phyloP scores from a whole-genome alignment of 2,113 vertebrate species.

The Pungitius pungitius region DNA sequence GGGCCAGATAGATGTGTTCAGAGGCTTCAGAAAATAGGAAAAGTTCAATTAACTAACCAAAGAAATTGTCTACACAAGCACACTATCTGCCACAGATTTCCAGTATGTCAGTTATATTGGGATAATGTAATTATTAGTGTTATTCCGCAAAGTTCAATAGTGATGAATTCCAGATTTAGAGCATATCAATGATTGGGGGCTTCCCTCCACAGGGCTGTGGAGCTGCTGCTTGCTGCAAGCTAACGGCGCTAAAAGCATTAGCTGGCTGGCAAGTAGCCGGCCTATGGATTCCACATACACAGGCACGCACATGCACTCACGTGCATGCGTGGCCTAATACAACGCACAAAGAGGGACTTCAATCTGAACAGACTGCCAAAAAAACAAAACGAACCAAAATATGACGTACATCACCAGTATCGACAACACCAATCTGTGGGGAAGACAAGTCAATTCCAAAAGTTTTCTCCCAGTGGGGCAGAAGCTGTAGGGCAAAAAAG shows the following conservation, averaged over 20 bases:
- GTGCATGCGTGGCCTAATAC: no score
- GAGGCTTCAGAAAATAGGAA: not conserved
- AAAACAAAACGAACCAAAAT: not conserved
- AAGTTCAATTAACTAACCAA: no score
- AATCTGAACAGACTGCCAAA: not conserved
- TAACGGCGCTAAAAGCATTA: not conserved
- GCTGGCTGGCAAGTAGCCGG: no score
- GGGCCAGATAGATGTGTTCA: not conserved
- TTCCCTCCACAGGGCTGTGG: not conserved
- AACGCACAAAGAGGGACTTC: not conserved
- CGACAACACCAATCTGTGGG: constrained; percentile 92
- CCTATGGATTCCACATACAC: no score
- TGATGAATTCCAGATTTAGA: not conserved
- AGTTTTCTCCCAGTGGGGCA: constrained; percentile 93
- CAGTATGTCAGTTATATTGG: not conserved
- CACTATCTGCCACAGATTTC: not conserved
- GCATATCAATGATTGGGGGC: not conserved
- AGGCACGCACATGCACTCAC: no score
- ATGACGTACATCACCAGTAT: constrained; percentile 88
- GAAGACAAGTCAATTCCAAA: constrained; percentile 89
- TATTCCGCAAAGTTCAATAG: no score
- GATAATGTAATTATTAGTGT: not conserved
- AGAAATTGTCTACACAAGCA: not conserved
- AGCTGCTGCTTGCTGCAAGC: no score
- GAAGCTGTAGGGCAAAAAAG: constrained; percentile 75